Evolutionary conservation across 2,888 invertebrate species (phyloP), one percentile per base, ranked within the genome.

Genomic region (Drosophila rellima): DNA sequence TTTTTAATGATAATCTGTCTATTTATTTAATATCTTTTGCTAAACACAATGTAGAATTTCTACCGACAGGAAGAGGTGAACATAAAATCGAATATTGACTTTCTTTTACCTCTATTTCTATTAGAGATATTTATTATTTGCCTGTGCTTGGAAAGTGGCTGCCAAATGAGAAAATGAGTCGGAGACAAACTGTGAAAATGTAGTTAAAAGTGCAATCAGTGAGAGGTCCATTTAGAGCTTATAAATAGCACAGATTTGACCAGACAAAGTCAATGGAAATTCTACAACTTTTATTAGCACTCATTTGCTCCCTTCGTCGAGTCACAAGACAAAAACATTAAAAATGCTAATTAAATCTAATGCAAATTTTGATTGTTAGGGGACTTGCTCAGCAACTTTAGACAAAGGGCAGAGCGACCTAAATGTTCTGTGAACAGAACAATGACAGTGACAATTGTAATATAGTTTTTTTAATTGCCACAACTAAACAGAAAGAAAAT

Each of bases 311-410:
- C 37, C 52, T 11, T 35, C 2, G 13, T 40, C 39, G 33, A 20
- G 47, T 33, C 37, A 17, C 42, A 33, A 54, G 62, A 52, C 52
- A 68, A 51, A 69, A 63, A 40, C 52, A 59, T 59, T 52, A 72
- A 60, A 72, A 81, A 78, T 69, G 82, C 82, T 84, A 81, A 83
- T 83, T 87, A 84, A 84, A 78, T 78, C 66, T 69, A 72, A 78
- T 54, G 64, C 70, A 70, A 86, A 83, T 83, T 70, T 64, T 50
- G 61, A 66, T 44, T 61, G 48, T 37, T 6, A 15, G 37, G 50
- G 55, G 35, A 56, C 50, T 67, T 57, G 57, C 26, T 10, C 15
- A 45, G 31, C 33, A 45, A 33, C 29, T 48, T 37, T 37, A 5
- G 15, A 45, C 35, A 26, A 51, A 47, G 44, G 6, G 26, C 13